Base-by-base conservation (phyloP, 2,888 invertebrate genomes). In the Pyrgus malvae region DNA sequence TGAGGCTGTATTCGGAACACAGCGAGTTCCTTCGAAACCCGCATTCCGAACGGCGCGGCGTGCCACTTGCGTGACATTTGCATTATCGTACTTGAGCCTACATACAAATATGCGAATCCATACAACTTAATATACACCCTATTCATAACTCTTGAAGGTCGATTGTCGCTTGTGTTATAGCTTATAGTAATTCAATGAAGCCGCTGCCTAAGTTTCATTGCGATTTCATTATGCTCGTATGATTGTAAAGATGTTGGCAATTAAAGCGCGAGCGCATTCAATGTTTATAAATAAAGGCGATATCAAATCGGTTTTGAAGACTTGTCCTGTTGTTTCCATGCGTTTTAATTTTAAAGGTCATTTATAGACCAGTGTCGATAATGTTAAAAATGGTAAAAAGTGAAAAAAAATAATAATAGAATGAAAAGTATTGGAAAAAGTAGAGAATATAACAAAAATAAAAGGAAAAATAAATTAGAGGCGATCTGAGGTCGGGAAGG, bases 21-120 rank as follows among this genome's bases (percentile, higher is more conserved):
- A 58, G 61, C 60, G 65, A 65, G 65, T 63, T 67, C 61, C 64
- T 68, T 70, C 67, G 67, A 67, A 70, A 65, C 72, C 76, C 77
- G 78, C 83, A 84, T 84, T 83, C 83, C 80, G 59, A 70, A 66
- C 60, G 66, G n/a, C n/a, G n/a, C n/a, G n/a, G 48, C 72, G 80
- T 79, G 69, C 80, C 64, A 76, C 73, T 79, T 76, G 73, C 70
- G 63, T 74, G 74, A 75, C 76, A 83, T 83, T 83, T 80, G 77
- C 81, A 78, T 80, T 66, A 61, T 59, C 66, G 66, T 65, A 69
- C 64, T 63, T 60, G 61, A 59, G 61, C 61, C 65, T 66, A 67
- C 64, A 61, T 65, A 62, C 55, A 64, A 59, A 58, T 64, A 62
- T 63, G 59, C 58, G 56, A 62, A 64, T 41, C 44, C 48, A 44